phyloP scores from a whole-genome alignment of 2,888 invertebrate species.

The Drosophila mayaguana region DNA sequence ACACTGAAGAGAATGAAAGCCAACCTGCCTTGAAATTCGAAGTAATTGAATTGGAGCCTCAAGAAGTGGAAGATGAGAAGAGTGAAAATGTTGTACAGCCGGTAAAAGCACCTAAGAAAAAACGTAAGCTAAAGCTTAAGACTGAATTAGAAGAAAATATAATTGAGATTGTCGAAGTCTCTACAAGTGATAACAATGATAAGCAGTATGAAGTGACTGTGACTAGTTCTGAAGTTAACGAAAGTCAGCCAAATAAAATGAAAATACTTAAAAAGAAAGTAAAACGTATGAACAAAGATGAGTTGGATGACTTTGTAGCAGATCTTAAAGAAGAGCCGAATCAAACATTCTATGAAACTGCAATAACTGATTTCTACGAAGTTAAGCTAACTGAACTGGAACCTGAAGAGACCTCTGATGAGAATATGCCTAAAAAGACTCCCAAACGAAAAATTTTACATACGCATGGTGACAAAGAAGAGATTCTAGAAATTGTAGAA shows the following conservation, averaged over 20 bases:
- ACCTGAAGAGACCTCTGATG: slow-evolving; percentile 72
- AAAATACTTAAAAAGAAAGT: slow-evolving; percentile 74
- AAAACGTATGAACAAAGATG: slow-evolving; percentile 76
- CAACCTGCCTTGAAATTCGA: slow-evolving; percentile 74
- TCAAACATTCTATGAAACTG: slow-evolving; percentile 57
- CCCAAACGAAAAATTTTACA: slow-evolving; percentile 83
- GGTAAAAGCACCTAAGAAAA: slow-evolving; percentile 73
- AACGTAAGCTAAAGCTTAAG: slow-evolving; percentile 82
- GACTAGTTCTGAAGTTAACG: slow-evolving; percentile 51
- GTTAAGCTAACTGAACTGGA: slow-evolving; percentile 79
- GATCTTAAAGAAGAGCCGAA: slow-evolving; percentile 76
- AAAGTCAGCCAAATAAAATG: slow-evolving; percentile 43
- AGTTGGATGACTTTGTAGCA: slow-evolving; percentile 75
- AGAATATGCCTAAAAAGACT: slow-evolving; percentile 70
- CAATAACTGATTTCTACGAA: slow-evolving; percentile 71
- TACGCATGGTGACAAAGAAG: slow-evolving; percentile 85
- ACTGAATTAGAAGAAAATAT: slow-evolving; percentile 84
- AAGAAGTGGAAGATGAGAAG: slow-evolving; percentile 54
- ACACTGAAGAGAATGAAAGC: slow-evolving; percentile 51
- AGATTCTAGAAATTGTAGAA: slow-evolving; percentile 84
- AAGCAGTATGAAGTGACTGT: slow-evolving; percentile 71
- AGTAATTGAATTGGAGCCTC: slow-evolving; percentile 72
- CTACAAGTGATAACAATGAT: slow-evolving; percentile 61
- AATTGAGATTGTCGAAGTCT: slow-evolving; percentile 83
- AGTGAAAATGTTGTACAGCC: slow-evolving; percentile 66